Evolutionary conservation across 2,797 vertebrate species (phyloP), one percentile per base, ranked within the genome.

Genomic region (Coendou prehensilis): DNA sequence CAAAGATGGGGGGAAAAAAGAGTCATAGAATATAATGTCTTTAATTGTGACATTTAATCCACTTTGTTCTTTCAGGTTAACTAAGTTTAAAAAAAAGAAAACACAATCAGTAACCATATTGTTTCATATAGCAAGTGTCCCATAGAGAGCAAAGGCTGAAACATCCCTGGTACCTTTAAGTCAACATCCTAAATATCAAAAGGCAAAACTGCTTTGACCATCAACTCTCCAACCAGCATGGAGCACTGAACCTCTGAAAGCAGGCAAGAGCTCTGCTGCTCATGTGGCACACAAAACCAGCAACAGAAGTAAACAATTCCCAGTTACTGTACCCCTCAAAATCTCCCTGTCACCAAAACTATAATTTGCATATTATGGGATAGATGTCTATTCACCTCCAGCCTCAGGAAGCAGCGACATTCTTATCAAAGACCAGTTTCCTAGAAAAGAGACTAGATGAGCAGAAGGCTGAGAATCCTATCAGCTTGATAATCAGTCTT

Each of bases 41-140:
- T 87, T 80, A 80, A 56, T 13, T n/a, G 18, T 81, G 63, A 89
- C 54, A 63, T 69, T 82, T 86, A n/a, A 95, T 59, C 61, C 78
- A 54, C 57, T 93, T 33, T 47, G 8, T 84, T 87, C n/a, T 90
- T 96, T 89, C n/a, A 10, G 50, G 61, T 69, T 78, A 6, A 45
- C 37, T 61, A 61, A 13, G 22, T 69, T 75, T 26, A 56, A 26
- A 56, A 23, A 15, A 30, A 18, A 57, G 2, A 84, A 57, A 76
- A 56, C 2, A 84, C 61, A 47, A 20, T 28, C 63, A 56, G n/a
- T 18, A 45, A 50, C 2, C 13, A 88, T 54, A 7, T 33, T 73
- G 56, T 91, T 90, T 90, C 78, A 54, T 30, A 7, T 30, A 37
- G 54, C 10, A 71, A 6, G 57, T 14, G n/a, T 54, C 78, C 54